Evolutionary conservation across 2,888 invertebrate genomes (phyloP).

Genomic region (Uropetala carovei): DNA sequence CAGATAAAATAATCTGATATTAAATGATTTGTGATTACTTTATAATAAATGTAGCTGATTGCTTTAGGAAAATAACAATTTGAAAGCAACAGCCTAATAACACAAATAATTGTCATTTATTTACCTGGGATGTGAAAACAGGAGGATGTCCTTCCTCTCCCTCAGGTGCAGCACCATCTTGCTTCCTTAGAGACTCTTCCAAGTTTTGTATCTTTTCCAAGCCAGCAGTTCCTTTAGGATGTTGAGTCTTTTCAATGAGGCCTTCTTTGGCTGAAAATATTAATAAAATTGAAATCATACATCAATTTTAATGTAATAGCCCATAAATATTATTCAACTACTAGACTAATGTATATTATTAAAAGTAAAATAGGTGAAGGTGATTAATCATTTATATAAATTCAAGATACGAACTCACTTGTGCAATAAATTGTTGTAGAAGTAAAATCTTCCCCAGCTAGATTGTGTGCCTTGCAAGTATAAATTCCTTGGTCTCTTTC

Average conservation of each 20-base stretch:
- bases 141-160: conserved; percentile 90
- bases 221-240: conserved; percentile 96
- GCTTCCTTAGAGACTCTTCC: conserved; percentile 89
- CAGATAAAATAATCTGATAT: neutral
- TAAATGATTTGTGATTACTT: neutral
- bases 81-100: neutral
- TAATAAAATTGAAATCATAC: conserved; percentile 20
- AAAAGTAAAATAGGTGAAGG: neutral
- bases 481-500: conserved; percentile 96
- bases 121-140: conserved; percentile 86
- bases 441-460: conserved; percentile 93
- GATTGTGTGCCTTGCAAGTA: conserved; percentile 93
- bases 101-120: neutral
- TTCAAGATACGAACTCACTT: conserved; percentile 76
- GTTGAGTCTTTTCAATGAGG: conserved; percentile 92
- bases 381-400: neutral
- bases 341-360: too few relatives aligned
- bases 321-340: too few relatives aligned
- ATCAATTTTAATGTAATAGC: neutral
- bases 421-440: conserved; percentile 92
- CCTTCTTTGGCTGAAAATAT: conserved; percentile 77
- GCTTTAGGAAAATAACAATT: neutral
- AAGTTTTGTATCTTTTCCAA: conserved; percentile 93
- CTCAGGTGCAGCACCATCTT: conserved; percentile 82
- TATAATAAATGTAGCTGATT: neutral